These are phyloP conservation scores for Sepioteuthis lessoniana DNA, from an alignment of 2,888 invertebrate species.

Conservation along the genomic window DNA sequence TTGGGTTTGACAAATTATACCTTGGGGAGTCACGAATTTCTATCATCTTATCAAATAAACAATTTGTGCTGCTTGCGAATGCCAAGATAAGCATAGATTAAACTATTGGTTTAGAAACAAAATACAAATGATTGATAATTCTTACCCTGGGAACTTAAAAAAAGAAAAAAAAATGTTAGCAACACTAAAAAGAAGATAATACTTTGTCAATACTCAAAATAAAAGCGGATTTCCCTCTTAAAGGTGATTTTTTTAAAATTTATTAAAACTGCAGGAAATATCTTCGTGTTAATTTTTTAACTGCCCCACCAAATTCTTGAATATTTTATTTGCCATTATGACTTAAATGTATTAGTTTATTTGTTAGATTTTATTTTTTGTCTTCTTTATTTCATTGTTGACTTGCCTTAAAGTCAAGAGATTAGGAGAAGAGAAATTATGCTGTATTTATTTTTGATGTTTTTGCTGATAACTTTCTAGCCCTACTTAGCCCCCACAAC, in stretches of 20 bases:
- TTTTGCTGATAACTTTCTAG: slow-evolving; percentile 9
- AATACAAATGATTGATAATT: neutral
- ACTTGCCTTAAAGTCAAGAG: neutral
- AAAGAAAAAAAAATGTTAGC: neutral
- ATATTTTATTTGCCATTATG: too few relatives aligned
- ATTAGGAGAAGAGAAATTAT: slow-evolving; percentile 1
- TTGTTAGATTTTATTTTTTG: neutral
- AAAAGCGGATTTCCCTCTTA: neutral
- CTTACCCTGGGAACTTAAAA: neutral
- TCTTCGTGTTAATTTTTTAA: too few relatives aligned
- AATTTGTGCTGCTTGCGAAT: neutral
- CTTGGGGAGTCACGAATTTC: neutral
- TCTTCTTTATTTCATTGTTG: neutral
- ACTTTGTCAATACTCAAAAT: neutral
- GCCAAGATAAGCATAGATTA: slow-evolving; percentile 1
- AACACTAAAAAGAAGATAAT: neutral
- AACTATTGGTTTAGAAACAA: neutral
- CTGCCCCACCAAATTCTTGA: too few relatives aligned
- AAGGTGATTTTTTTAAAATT: too few relatives aligned
- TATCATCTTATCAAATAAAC: slow-evolving; percentile 7
- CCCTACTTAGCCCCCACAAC: slow-evolving; percentile 33
- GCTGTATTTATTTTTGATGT: neutral
- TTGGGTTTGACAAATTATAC: neutral
- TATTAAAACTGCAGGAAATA: too few relatives aligned
- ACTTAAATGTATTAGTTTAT: too few relatives aligned